A percentile compares a stretch with the other conserved stretches of the same genome.
phyloP scores from a whole-genome alignment of 2,113 vertebrate species.

The Sakesphorus luctuosus region DNA sequence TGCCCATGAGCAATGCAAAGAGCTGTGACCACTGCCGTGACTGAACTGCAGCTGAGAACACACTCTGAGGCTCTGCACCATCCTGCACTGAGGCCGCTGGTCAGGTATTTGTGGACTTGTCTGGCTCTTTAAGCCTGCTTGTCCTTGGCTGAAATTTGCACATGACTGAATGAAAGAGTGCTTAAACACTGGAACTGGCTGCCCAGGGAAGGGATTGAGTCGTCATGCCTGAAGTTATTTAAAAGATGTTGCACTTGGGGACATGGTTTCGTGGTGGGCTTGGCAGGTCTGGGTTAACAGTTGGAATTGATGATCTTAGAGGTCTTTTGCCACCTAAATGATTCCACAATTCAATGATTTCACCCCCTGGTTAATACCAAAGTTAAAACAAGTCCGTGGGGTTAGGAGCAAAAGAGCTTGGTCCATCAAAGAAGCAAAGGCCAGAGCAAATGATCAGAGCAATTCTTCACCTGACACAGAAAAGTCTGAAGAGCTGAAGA shows the following conservation, averaged over 20 bases:
- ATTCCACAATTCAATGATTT: not conserved
- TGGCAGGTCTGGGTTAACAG: not conserved
- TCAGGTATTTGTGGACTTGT: not conserved
- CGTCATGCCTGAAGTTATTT: no score
- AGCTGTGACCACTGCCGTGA: fast-evolving
- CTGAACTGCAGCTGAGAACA: not conserved
- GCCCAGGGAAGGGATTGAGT: not conserved
- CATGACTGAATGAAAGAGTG: not conserved
- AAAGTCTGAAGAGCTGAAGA: not conserved
- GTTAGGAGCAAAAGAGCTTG: fast-evolving
- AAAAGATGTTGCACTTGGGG: not conserved
- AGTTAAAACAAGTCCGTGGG: not conserved
- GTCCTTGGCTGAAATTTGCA: not conserved
- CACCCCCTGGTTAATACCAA: not conserved
- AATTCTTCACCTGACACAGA: not conserved
- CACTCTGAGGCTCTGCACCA: not conserved
- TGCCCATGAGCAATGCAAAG: fast-evolving
- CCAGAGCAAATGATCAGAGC: not conserved
- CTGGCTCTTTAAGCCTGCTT: not conserved
- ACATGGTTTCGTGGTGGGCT: not conserved
- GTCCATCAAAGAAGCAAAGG: not conserved
- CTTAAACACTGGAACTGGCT: not conserved
- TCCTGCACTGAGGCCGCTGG: not conserved
- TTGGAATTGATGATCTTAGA: not conserved
- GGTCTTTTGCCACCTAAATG: not conserved